Conservation (phyloP, 2,888 invertebrate species). For the Epinotia demarniana region DNA sequence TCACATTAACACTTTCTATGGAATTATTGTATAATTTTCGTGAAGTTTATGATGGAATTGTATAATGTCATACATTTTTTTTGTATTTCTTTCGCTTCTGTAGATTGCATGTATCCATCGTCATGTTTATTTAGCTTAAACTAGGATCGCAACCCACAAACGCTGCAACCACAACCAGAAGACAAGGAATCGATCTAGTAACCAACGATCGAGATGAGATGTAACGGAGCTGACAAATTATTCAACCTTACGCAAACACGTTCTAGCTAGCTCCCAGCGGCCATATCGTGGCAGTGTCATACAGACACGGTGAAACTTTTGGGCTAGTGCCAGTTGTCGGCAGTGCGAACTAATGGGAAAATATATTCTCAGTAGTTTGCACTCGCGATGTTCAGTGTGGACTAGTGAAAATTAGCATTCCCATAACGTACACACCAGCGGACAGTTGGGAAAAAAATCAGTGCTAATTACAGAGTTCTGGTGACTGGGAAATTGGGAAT, state of each 20-base stretch:
- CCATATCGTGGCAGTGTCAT: neutral
- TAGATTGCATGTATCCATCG: conserved; percentile 45
- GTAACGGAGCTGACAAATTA: conserved; percentile 7
- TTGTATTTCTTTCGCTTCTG: conserved; percentile 26
- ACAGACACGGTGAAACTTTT: neutral
- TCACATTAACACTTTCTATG: conserved; percentile 30
- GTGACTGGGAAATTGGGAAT: too few relatives aligned
- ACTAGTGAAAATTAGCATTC: too few relatives aligned
- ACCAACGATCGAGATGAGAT: conserved; percentile 1
- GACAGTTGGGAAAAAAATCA: too few relatives aligned
- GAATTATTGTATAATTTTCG: neutral
- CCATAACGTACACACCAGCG: too few relatives aligned
- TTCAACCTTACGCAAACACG: conserved; percentile 7
- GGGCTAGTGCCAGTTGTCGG: too few relatives aligned
- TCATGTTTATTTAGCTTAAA: conserved; percentile 43
- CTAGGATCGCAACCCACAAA: conserved; percentile 71
- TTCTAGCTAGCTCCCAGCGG: neutral
- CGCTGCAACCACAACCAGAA: conserved; percentile 75
- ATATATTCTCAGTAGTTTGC: too few relatives aligned
- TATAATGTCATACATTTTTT: neutral
- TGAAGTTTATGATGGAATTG: neutral
- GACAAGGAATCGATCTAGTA: conserved; percentile 1
- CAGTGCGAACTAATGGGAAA: too few relatives aligned
- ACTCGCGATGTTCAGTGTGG: too few relatives aligned
- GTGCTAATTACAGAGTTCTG: too few relatives aligned